Evolutionary conservation across 2,888 invertebrate genomes (phyloP).

Genomic region (Drosophila birchii): DNA sequence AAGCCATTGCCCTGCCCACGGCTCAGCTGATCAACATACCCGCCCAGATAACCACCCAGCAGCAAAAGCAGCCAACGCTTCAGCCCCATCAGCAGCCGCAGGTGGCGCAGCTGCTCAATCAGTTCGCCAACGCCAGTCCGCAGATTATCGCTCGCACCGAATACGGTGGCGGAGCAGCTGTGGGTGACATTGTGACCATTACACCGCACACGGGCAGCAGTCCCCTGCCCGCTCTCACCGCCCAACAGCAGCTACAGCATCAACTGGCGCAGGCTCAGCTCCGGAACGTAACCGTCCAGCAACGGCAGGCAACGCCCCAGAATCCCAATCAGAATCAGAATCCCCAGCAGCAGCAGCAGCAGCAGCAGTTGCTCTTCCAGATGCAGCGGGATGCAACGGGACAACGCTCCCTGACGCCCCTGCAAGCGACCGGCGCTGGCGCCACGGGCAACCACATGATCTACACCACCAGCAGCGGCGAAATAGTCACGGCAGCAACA

Average conservation of each 20-base stretch:
- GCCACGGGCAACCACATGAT: slow-evolving; percentile 82
- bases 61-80: slow-evolving; percentile 41
- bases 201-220: slow-evolving; percentile 66
- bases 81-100: slow-evolving; percentile 43
- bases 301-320: slow-evolving; percentile 68
- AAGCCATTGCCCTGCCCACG: slow-evolving; percentile 38
- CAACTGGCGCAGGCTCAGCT: slow-evolving; percentile 76
- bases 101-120: slow-evolving; percentile 56
- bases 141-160: slow-evolving; percentile 66
- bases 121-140: slow-evolving; percentile 52
- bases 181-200: slow-evolving; percentile 68
- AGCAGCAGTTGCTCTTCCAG: slow-evolving; percentile 72
- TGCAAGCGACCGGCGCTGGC: slow-evolving; percentile 60
- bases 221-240: slow-evolving; percentile 64
- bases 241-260: slow-evolving; percentile 75
- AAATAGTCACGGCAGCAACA: slow-evolving; percentile 65
- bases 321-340: slow-evolving; percentile 53
- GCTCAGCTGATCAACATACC: slow-evolving; percentile 64
- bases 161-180: slow-evolving; percentile 60
- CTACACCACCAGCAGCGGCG: slow-evolving; percentile 79
- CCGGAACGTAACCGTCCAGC: slow-evolving; percentile 77
- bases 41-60: slow-evolving; percentile 65
- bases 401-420: slow-evolving; percentile 71
- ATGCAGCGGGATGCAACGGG: slow-evolving; percentile 78
- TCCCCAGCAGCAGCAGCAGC: slow-evolving; percentile 69